phyloP scores from a whole-genome alignment of 2,113 vertebrate genomes.

The Gila orcuttii region DNA sequence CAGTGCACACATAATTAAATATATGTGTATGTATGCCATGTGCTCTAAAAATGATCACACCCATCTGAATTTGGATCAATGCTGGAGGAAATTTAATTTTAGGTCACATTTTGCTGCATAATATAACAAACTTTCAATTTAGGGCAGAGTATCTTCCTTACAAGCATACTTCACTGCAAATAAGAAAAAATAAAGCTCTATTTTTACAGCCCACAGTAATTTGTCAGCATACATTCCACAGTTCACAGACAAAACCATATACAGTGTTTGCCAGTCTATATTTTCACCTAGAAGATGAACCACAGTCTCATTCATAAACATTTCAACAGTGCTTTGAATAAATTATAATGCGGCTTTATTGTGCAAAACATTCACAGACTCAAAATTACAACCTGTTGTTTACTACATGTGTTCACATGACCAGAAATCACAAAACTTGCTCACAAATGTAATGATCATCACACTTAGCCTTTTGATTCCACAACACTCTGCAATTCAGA shows the following conservation, averaged over 20 bases:
- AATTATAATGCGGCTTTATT: conserved; percentile 70
- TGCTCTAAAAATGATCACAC: conserved; percentile 23
- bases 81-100: conserved; percentile 60
- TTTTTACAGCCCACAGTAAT: conserved; percentile 33
- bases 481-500: conserved; percentile 25
- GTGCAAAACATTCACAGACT: conserved; percentile 74
- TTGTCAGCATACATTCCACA: not conserved
- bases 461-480: conserved; percentile 69
- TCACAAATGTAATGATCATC: conserved; percentile 60
- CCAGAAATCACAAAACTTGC: conserved; percentile 65
- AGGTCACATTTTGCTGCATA: conserved; percentile 46
- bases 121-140: conserved; percentile 50
- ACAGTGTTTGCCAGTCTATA: not conserved
- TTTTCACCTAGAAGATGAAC: not conserved
- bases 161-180: conserved; percentile 39
- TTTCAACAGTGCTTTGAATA: not conserved
- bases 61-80: conserved; percentile 52
- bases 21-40: conserved; percentile 27
- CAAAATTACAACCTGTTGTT: conserved; percentile 59
- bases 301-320: conserved; percentile 4
- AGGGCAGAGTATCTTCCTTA: conserved; percentile 41
- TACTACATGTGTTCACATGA: conserved; percentile 55
- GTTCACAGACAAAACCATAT: not conserved
- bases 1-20: not conserved
- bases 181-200: conserved; percentile 34